A percentile compares a stretch with the other conserved stretches of the same genome.
These are phyloP conservation scores for Anguilla pacifica DNA, from an alignment of 2,797 vertebrate species.

Conservation along the genomic window DNA sequence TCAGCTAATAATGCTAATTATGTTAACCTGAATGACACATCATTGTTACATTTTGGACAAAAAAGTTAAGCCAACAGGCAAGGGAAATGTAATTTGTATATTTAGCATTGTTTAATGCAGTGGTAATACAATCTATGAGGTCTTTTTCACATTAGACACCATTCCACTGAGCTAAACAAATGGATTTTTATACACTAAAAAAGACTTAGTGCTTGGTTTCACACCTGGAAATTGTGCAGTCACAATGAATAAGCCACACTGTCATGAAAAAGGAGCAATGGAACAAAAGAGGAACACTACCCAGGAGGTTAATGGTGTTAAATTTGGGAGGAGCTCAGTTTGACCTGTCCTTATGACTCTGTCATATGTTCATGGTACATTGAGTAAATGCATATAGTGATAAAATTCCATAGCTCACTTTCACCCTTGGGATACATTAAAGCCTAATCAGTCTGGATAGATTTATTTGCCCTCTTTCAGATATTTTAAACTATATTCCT, in stretches of 20 bases:
- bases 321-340: slow-evolving; percentile 6
- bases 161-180: not conserved
- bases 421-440: not conserved
- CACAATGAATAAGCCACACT: slow-evolving; percentile 9
- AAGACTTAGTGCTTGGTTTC: slow-evolving; percentile 18
- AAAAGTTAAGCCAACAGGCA: not conserved
- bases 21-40: not conserved
- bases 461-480: not conserved
- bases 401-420: not conserved
- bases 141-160: not conserved
- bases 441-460: not conserved
- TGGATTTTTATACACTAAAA: slow-evolving; percentile 6
- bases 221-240: slow-evolving; percentile 8
- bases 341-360: not conserved
- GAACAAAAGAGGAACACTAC: not conserved
- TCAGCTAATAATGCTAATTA: not conserved
- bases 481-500: not conserved
- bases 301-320: not conserved
- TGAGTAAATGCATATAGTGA: slow-evolving; percentile 3
- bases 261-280: slow-evolving; percentile 13
- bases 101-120: not conserved
- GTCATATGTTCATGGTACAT: not conserved
- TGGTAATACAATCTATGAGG: not conserved
- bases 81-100: not conserved
- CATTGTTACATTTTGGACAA: not conserved